Conservation (phyloP, 2,113 vertebrate genomes). For the Tyto alba region DNA sequence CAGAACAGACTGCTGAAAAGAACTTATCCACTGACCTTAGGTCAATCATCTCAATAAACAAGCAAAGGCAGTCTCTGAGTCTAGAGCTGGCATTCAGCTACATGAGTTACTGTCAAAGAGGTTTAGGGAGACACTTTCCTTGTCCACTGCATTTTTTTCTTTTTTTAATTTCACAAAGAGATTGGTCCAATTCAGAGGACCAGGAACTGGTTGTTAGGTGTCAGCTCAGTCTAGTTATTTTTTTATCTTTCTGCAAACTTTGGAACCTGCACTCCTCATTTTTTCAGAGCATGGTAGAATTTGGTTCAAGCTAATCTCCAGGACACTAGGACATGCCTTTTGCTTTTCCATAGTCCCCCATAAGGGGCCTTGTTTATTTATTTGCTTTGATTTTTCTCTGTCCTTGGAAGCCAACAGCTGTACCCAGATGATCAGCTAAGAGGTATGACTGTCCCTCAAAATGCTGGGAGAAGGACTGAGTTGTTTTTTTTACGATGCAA, state of each 20-base stretch:
- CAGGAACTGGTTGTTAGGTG: background rate
- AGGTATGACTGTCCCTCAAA: background rate
- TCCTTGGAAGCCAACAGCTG: background rate
- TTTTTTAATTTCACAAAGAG: background rate
- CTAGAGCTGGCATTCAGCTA: background rate
- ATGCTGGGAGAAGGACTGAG: background rate
- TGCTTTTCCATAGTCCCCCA: background rate
- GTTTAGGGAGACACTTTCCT: background rate
- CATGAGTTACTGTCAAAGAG: background rate
- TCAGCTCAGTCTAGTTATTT: background rate
- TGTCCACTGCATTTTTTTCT: accelerated
- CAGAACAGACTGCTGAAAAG: background rate
- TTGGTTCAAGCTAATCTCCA: background rate
- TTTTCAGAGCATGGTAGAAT: background rate
- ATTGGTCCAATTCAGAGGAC: background rate
- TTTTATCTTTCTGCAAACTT: background rate
- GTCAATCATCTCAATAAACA: background rate
- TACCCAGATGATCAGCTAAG: background rate
- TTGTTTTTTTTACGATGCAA: background rate
- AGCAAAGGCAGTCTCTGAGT: background rate
- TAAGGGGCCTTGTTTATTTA: background rate
- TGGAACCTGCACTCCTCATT: background rate
- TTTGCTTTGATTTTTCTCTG: background rate
- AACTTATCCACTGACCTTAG: background rate
- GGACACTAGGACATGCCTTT: background rate